These are phyloP conservation scores for Heliocidaris tuberculata DNA, from an alignment of 35 echinoderm and acorn worm genomes.

Conservation along the genomic window DNA sequence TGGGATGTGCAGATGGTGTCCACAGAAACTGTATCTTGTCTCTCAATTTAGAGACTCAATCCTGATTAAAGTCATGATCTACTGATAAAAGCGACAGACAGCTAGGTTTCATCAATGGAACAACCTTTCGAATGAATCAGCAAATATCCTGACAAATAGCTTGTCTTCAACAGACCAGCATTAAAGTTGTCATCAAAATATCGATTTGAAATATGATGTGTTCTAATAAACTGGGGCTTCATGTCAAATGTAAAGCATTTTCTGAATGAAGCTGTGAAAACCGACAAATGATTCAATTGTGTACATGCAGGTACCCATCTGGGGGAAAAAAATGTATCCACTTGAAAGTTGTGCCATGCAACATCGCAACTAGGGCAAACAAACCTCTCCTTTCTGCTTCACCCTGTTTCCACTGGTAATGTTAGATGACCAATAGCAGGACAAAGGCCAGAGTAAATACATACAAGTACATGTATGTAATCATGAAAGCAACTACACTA, in stretches of 20 bases:
- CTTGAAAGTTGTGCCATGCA: too few relatives aligned
- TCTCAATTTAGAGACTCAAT: neutral
- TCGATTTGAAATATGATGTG: neutral
- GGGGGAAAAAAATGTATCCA: neutral
- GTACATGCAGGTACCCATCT: neutral
- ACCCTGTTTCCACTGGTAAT: too few relatives aligned
- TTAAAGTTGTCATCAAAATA: neutral
- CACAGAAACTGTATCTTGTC: neutral
- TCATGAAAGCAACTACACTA: too few relatives aligned
- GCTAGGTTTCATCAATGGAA: neutral
- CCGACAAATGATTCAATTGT: neutral
- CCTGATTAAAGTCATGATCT: neutral
- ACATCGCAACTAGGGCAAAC: too few relatives aligned
- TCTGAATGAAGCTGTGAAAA: neutral
- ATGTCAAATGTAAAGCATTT: neutral
- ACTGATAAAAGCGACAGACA: neutral
- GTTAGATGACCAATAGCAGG: too few relatives aligned
- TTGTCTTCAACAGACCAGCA: neutral
- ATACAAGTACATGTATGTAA: too few relatives aligned
- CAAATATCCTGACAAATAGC: neutral
- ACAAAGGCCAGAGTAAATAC: too few relatives aligned
- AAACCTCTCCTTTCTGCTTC: too few relatives aligned
- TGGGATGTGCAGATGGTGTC: neutral
- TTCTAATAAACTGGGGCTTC: neutral
- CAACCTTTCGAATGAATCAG: neutral